These are phyloP conservation scores for Ophioninae sp. DNA, from an alignment of 2,888 invertebrate genomes.

Conservation along the genomic window DNA sequence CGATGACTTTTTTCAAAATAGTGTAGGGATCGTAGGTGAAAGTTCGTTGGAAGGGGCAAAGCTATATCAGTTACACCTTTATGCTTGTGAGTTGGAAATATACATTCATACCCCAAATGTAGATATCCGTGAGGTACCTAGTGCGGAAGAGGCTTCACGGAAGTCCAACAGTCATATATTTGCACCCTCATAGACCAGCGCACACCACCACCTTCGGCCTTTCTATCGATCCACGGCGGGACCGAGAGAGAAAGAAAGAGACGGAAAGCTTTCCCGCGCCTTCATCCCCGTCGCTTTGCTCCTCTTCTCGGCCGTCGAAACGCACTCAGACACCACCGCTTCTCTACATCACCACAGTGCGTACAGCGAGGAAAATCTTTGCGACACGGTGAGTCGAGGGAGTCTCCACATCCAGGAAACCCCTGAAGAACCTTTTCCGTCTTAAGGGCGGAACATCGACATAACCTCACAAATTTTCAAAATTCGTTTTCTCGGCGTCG, in stretches of 20 bases:
- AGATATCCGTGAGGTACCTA: slow-evolving; percentile 33
- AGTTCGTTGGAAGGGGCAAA: background rate
- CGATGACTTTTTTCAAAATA: background rate
- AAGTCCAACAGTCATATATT: slow-evolving; percentile 74
- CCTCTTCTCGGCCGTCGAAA: slow-evolving; percentile 53
- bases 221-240: slow-evolving; percentile 78
- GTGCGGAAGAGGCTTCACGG: slow-evolving; percentile 61
- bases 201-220: slow-evolving; percentile 75
- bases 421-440: slow-evolving; percentile 41
- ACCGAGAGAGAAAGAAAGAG: slow-evolving; percentile 62
- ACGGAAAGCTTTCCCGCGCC: slow-evolving; percentile 76
- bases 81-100: background rate
- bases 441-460: too few species aligned
- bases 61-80: slow-evolving; percentile 2
- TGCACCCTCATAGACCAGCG: slow-evolving; percentile 52
- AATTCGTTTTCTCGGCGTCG: too few species aligned
- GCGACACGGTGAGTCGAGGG: slow-evolving; percentile 65
- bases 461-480: too few species aligned
- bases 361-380: slow-evolving; percentile 66
- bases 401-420: slow-evolving; percentile 65
- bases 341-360: slow-evolving; percentile 7
- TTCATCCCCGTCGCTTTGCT: slow-evolving; percentile 63
- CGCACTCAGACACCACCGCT: slow-evolving; percentile 53
- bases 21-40: too few species aligned
- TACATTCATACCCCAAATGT: background rate